phyloP scores from a whole-genome alignment of 2,888 invertebrate species.

The Platynereis dumerilii region DNA sequence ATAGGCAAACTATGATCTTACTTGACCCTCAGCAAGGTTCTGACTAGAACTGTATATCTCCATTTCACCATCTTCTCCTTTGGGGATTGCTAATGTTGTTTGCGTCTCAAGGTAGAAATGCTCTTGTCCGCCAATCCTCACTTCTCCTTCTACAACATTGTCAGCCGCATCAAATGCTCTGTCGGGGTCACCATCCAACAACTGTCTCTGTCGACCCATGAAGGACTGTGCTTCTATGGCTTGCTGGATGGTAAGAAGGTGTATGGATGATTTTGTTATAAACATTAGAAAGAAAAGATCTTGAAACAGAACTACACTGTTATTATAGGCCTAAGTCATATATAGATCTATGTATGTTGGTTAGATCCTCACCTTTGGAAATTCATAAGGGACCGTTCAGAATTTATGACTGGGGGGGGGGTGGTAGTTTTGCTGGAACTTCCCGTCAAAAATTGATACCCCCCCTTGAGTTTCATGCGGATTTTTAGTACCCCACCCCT shows the following conservation, averaged over 20 bases:
- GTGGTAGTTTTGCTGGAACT: too few species aligned
- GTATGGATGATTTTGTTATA: too few species aligned
- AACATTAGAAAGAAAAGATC: too few species aligned
- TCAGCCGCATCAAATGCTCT: slow-evolving; percentile 70
- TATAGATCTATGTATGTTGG: too few species aligned
- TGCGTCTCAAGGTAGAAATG: slow-evolving; percentile 94
- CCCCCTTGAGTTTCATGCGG: too few species aligned
- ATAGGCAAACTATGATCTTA: slow-evolving; percentile 64
- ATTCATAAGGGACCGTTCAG: too few species aligned
- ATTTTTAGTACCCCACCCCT: too few species aligned
- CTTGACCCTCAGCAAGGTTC: slow-evolving; percentile 50
- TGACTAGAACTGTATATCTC: slow-evolving; percentile 85
- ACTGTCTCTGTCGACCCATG: neutral
- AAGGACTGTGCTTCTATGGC: neutral
- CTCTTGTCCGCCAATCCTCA: slow-evolving; percentile 87
- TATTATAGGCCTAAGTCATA: too few species aligned
- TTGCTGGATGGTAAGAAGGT: neutral
- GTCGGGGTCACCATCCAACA: slow-evolving; percentile 68
- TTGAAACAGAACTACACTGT: too few species aligned
- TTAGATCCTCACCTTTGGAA: too few species aligned
- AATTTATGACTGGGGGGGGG: too few species aligned
- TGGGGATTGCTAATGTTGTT: slow-evolving; percentile 65
- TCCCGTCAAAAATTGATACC: too few species aligned
- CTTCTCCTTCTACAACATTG: slow-evolving; percentile 79
- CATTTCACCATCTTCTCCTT: slow-evolving; percentile 77